These are phyloP conservation scores for Parus major DNA, from an alignment of 2,113 vertebrate genomes.

Conservation along the genomic window DNA sequence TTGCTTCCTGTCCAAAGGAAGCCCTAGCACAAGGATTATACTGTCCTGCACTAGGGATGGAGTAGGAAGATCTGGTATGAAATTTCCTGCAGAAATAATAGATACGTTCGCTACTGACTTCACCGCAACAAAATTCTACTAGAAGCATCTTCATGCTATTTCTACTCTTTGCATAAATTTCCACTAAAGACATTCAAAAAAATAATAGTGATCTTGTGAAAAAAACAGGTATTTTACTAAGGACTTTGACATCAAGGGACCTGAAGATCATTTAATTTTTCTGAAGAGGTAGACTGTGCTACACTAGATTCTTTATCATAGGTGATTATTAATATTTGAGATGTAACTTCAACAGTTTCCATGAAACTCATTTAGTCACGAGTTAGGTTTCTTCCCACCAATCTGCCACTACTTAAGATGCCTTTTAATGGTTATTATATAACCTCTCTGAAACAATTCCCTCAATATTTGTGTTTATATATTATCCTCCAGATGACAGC, in stretches of 20 bases:
- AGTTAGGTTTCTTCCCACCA: neutral
- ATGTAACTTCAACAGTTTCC: neutral
- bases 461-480: conserved; percentile 4
- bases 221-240: neutral
- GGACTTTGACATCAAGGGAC: neutral
- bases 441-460: neutral
- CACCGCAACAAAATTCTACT: neutral
- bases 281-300: neutral
- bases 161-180: neutral
- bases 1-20: neutral
- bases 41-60: neutral
- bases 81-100: neutral
- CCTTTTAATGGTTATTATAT: neutral
- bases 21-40: neutral
- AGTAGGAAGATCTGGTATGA: neutral
- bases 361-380: neutral
- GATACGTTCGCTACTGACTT: neutral
- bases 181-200: neutral
- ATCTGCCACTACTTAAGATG: neutral
- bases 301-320: neutral
- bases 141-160: neutral
- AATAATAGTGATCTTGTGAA: neutral
- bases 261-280: neutral
- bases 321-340: neutral
- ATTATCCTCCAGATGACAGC: conserved; percentile 39